Conservation (phyloP, 1,140 invertebrate species). For the Potamilus streckersoni region DNA sequence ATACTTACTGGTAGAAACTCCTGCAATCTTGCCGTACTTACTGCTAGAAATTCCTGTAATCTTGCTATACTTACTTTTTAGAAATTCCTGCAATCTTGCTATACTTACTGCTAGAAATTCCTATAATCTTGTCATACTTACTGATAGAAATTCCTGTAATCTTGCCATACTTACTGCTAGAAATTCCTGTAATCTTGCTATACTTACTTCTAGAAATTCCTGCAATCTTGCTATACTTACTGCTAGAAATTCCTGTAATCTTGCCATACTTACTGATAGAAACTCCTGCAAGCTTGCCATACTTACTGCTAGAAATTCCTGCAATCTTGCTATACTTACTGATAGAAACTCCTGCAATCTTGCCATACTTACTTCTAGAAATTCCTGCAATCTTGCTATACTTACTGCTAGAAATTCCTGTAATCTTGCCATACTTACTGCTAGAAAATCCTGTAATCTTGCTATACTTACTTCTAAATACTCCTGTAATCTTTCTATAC, state of each 20-base stretch:
- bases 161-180: conserved; percentile 77
- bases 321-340: conserved; percentile 82
- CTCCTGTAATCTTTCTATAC: conserved; percentile 95
- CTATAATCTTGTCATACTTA: conserved; percentile 85
- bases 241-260: conserved; percentile 98
- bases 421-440: conserved; percentile 79
- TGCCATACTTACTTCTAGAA: conserved; percentile 80
- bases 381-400: conserved; percentile 94
- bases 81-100: too few relatives aligned
- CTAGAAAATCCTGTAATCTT: conserved; percentile 80
- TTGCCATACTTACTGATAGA: conserved; percentile 70
- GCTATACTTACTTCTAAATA: conserved; percentile 88
- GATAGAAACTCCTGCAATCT: too few relatives aligned
- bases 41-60: conserved; percentile 95
- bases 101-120: conserved; percentile 90
- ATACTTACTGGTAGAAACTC: conserved; percentile 90
- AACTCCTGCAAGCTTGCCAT: neutral
- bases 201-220: conserved; percentile 90
- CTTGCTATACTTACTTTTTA: conserved; percentile 74
- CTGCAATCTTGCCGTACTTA: conserved; percentile 85
- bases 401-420: conserved; percentile 84
- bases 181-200: conserved; percentile 97
- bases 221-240: conserved; percentile 89
- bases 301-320: conserved; percentile 93
- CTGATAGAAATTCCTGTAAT: too few relatives aligned